phyloP scores from a whole-genome alignment of 1,140 invertebrate genomes.

The Procambarus virginalis region DNA sequence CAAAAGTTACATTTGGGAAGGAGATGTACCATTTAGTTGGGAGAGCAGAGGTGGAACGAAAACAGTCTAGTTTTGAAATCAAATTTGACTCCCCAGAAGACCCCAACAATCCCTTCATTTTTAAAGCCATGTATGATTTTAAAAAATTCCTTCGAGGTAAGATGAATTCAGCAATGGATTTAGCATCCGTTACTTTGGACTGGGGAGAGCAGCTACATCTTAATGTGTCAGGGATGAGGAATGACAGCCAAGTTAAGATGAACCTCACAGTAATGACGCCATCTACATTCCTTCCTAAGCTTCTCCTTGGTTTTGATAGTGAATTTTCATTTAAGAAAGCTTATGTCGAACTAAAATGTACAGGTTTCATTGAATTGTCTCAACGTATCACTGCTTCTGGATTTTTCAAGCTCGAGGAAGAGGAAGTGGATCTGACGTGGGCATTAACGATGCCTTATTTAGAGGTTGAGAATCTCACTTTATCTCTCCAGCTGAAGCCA shows the following conservation, averaged over 20 bases:
- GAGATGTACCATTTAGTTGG: slow-evolving; percentile 24
- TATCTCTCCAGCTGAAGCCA: slow-evolving; percentile 7
- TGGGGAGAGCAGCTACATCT: slow-evolving; percentile 38
- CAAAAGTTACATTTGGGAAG: slow-evolving; percentile 1
- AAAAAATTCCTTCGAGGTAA: slow-evolving; percentile 30
- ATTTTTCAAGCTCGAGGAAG: slow-evolving; percentile 11
- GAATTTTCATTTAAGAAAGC: neutral
- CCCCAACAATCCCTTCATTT: slow-evolving; percentile 17
- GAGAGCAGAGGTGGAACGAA: neutral
- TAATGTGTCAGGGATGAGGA: slow-evolving; percentile 31
- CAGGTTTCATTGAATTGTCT: slow-evolving; percentile 31
- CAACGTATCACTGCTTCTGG: slow-evolving; percentile 17
- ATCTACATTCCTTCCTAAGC: slow-evolving; percentile 25
- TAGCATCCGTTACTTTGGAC: slow-evolving; percentile 17
- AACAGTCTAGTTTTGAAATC: slow-evolving; percentile 17
- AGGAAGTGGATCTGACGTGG: neutral
- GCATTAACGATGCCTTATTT: slow-evolving; percentile 21
- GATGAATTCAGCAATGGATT: slow-evolving; percentile 21
- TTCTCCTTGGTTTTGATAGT: slow-evolving; percentile 29
- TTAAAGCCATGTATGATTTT: slow-evolving; percentile 39
- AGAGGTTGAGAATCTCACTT: neutral
- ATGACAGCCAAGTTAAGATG: slow-evolving; percentile 8
- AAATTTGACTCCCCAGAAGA: slow-evolving; percentile 33
- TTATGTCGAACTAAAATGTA: slow-evolving; percentile 17
- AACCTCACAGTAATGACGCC: slow-evolving; percentile 10